Conservation (phyloP, 2,888 invertebrate genomes). For the Campoplex capitator region DNA sequence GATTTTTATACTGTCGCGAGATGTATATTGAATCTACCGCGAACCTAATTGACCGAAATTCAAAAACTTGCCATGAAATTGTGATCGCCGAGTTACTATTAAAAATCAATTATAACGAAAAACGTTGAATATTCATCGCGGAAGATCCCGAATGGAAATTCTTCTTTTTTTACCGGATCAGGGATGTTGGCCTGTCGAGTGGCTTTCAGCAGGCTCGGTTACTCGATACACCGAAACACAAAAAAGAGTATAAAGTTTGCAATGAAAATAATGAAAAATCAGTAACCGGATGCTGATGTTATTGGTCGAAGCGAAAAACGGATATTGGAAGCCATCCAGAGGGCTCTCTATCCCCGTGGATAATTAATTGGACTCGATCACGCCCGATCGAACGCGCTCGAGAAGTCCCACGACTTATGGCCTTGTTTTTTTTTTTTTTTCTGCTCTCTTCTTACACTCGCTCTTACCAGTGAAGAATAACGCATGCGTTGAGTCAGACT, state of each 20-base stretch:
- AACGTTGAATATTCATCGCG: not conserved
- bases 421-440: constrained; percentile 56
- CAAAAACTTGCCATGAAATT: not conserved
- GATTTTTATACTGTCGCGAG: not conserved
- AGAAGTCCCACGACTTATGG: constrained; percentile 68
- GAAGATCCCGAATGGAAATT: not conserved
- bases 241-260: constrained; percentile 17
- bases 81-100: not conserved
- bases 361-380: constrained; percentile 77
- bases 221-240: not conserved
- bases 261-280: constrained; percentile 38
- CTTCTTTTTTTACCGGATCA: too few relatives aligned
- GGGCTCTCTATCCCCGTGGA: constrained; percentile 60
- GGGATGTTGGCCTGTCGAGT: not conserved
- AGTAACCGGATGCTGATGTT: constrained; percentile 59
- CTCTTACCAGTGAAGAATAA: constrained; percentile 26
- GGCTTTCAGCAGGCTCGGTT: not conserved
- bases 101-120: not conserved
- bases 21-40: not conserved
- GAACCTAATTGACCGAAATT: not conserved
- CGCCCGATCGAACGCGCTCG: constrained; percentile 63
- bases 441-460: not conserved
- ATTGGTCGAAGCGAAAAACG: constrained; percentile 67
- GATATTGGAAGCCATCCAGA: constrained; percentile 78
- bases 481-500: constrained; percentile 61